These are phyloP conservation scores for Plodia interpunctella DNA, from an alignment of 1,140 invertebrate genomes.

Conservation along the genomic window DNA sequence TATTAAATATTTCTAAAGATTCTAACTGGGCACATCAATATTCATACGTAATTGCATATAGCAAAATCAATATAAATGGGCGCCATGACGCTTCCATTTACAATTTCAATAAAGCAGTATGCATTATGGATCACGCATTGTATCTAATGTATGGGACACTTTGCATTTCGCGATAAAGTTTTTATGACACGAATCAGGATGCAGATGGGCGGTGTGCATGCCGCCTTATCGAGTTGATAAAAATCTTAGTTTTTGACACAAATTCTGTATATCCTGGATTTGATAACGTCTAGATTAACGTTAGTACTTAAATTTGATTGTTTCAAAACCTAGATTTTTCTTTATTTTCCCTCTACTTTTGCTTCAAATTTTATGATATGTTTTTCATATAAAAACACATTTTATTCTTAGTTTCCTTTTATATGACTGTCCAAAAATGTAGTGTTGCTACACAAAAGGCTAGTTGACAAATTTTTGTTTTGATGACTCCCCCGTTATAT, in stretches of 20 bases:
- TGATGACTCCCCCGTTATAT: no score
- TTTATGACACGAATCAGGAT: neutral
- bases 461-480: no score
- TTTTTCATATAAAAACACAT: no score
- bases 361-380: no score
- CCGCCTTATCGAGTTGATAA: neutral
- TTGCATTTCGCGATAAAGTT: neutral
- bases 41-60: neutral
- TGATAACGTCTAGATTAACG: no score
- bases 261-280: neutral
- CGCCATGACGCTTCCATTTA: neutral
- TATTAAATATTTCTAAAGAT: no score
- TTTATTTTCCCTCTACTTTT: no score
- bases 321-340: no score
- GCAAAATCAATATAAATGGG: neutral
- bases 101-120: neutral
- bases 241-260: neutral
- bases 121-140: conserved; percentile 1
- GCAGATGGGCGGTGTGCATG: neutral
- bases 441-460: no score
- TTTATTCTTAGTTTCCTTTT: no score
- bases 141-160: neutral
- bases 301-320: no score
- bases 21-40: neutral
- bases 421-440: no score